Evolutionary conservation across 2,113 vertebrate genomes (phyloP).

Genomic region (Mandrillus leucophaeus): DNA sequence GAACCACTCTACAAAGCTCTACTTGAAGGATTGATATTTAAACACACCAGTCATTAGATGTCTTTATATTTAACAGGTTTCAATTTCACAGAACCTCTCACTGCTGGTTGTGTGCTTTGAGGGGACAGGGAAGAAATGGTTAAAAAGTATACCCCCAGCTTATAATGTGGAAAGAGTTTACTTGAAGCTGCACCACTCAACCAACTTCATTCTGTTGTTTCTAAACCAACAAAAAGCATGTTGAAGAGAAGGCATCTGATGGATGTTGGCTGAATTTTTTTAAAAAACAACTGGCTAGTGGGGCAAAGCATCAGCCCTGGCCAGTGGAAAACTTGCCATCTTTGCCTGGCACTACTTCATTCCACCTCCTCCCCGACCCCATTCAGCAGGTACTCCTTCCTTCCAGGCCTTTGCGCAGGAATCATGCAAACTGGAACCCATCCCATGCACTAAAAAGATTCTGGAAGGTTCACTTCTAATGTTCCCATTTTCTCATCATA

Average conservation of each 20-base stretch:
- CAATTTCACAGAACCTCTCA: neutral
- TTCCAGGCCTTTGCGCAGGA: neutral
- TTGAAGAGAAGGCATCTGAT: neutral
- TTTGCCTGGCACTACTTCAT: neutral
- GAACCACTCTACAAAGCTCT: neutral
- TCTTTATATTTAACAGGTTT: neutral
- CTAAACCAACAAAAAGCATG: neutral
- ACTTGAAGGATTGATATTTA: neutral
- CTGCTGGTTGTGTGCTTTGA: neutral
- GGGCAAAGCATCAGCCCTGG: neutral
- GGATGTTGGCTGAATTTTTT: neutral
- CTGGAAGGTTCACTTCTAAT: neutral
- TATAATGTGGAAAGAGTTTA: neutral
- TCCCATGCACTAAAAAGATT: neutral
- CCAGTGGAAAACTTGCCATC: neutral
- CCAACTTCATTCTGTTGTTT: neutral
- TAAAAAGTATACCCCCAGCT: neutral
- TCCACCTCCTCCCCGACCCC: rapidly evolving
- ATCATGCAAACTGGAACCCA: neutral
- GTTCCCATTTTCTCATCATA: neutral
- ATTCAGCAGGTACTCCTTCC: neutral
- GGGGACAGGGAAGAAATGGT: neutral
- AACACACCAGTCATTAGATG: neutral
- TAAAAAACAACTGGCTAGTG: neutral
- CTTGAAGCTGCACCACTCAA: neutral